These are phyloP conservation scores for Centropus unirufus DNA, from an alignment of 2,113 vertebrate species.

Conservation along the genomic window DNA sequence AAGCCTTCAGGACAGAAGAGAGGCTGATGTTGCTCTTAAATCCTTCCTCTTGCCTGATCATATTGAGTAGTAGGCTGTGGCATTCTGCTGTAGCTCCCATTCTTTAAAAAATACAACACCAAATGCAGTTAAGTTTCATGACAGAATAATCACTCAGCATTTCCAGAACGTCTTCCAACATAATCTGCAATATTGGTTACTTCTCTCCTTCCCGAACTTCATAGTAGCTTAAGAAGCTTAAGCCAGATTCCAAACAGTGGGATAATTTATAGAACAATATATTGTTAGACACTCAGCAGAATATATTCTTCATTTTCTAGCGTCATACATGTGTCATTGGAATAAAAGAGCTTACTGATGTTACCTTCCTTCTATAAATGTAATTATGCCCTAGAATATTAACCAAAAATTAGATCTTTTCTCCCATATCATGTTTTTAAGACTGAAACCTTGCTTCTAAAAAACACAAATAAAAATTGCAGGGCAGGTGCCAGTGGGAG, in stretches of 20 bases:
- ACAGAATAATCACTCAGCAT: neutral
- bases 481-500: neutral
- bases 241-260: neutral
- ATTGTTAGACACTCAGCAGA: neutral
- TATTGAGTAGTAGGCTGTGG: neutral
- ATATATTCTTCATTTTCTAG: neutral
- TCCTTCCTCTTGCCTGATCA: neutral
- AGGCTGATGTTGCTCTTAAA: neutral
- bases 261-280: neutral
- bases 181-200: neutral
- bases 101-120: neutral
- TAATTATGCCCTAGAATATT: neutral
- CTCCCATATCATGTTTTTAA: fast-evolving
- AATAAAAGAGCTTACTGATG: neutral
- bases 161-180: neutral
- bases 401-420: neutral
- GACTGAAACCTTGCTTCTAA: neutral
- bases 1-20: neutral
- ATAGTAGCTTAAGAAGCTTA: neutral
- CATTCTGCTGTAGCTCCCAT: fast-evolving
- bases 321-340: neutral
- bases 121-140: neutral
- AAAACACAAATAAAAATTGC: neutral
- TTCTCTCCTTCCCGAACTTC: neutral
- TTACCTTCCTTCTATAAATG: neutral